Base-by-base conservation (phyloP, 2,888 invertebrate genomes). In the Trypoxylon attenuatum region DNA sequence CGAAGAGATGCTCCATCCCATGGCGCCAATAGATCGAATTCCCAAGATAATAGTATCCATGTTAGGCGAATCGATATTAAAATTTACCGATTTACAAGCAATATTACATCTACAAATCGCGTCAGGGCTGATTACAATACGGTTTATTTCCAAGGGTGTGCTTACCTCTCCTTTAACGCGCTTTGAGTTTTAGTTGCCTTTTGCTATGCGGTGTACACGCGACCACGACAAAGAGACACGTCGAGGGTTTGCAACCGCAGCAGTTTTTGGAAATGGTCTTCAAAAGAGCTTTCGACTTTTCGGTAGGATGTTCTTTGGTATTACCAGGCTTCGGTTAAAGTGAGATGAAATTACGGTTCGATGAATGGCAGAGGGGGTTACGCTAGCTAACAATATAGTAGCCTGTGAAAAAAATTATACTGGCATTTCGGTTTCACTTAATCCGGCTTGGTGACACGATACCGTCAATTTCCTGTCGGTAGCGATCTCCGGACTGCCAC, bases 361-460 rank as follows among this genome's bases (percentile, higher is more conserved):
- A 76, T 60, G 70, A 73, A 76, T 73, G 59, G 51, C 54, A 51
- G 21, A 15, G 21, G 47, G 53, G 51, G 21, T n/a, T 21, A 47
- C 53, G 54, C 49, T 46, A 49, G 39, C 51, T 38, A 43, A 71
- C 67, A 76, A 76, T 76, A 8, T 52, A 13, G 19, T 19, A 39
- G 67, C 50, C 46, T 43, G 61, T 54, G 67, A 72, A 73, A 79
- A 79, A 78, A 80, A 82, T 82, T 78, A 79, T 75, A 81, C 78
- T 80, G 71, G 77, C 73, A 73, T 82, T 79, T 80, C 81, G 73
- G 77, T 80, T 80, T 77, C 81, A 76, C 73, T 80, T 75, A 77
- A 82, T 78, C 71, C 74, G 54, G 42, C 58, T 65, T 63, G 49
- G 51, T 45, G 52, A 22, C 55, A 46, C 60, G 58, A 63, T 69